Percentiles rank a stretch among this genome's conserved stretches.
Conservation (phyloP, 2,888 invertebrate species). For the Pegoplata infirma region DNA sequence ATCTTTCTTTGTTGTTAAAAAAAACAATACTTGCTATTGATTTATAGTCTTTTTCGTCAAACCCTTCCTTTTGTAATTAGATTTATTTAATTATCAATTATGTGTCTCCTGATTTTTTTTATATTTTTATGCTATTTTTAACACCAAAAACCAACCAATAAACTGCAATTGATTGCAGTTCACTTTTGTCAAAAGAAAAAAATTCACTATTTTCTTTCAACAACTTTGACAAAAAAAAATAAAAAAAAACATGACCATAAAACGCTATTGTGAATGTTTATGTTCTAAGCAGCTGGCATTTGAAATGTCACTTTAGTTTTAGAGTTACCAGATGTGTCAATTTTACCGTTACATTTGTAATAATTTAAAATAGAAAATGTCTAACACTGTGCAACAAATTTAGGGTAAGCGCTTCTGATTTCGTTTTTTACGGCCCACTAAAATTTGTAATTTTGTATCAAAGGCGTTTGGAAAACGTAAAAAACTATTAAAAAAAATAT, state of each 20-base stretch:
- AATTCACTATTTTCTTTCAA: no score
- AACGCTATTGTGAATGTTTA: neutral
- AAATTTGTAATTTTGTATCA: no score
- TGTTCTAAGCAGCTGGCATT: neutral
- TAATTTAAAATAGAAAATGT: no score
- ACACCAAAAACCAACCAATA: neutral
- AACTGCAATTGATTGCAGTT: neutral
- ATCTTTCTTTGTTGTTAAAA: neutral
- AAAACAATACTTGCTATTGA: neutral
- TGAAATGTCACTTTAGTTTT: neutral
- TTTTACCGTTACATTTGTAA: no score
- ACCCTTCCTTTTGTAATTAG: neutral
- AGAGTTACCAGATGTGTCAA: neutral
- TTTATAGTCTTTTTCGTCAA: neutral
- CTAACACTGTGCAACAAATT: no score
- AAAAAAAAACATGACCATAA: neutral
- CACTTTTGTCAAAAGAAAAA: neutral
- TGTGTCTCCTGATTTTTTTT: neutral
- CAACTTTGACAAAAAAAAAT: neutral
- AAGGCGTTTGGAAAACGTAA: no score
- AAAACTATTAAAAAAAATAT: no score
- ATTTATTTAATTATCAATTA: neutral
- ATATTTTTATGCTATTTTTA: neutral
- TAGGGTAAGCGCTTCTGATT: no score
- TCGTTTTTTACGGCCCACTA: no score